phyloP scores from a whole-genome alignment of 2,888 invertebrate species.

The Drosophila affinis region DNA sequence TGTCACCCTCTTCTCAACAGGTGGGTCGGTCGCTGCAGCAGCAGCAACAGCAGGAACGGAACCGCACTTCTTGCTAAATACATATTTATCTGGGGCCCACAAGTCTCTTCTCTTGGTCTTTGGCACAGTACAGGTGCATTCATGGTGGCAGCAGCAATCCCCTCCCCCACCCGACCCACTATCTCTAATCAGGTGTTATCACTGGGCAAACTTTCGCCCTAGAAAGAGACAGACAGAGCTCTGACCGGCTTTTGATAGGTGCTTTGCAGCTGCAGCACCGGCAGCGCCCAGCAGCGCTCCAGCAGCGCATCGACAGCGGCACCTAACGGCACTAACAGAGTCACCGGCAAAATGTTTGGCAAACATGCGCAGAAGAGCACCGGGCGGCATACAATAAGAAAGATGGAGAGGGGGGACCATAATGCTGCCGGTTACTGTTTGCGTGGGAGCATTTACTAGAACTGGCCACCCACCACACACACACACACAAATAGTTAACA shows the following conservation, averaged over 20 bases:
- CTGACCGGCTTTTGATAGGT: constrained; percentile 23
- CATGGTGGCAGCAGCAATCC: constrained; percentile 5
- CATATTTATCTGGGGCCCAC: constrained; percentile 25
- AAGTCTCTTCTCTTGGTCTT: constrained; percentile 12
- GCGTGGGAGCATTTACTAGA: not conserved
- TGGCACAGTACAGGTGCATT: constrained; percentile 46
- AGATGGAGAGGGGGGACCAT: constrained; percentile 7
- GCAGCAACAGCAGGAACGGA: constrained; percentile 18
- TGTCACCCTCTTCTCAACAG: not conserved
- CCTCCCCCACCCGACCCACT: constrained; percentile 14
- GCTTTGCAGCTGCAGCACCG: constrained; percentile 22
- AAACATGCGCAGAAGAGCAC: constrained; percentile 43
- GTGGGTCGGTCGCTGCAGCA: not conserved
- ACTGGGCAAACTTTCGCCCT: constrained; percentile 35
- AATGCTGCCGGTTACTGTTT: constrained; percentile 6
- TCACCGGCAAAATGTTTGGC: constrained; percentile 8
- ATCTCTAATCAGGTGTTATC: constrained; percentile 59
- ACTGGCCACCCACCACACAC: not conserved
- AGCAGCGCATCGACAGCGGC: constrained; percentile 1
- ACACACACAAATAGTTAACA: not conserved
- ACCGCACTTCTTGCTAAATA: constrained; percentile 36
- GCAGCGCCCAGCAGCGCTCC: not conserved
- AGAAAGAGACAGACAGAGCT: constrained; percentile 7
- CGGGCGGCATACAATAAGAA: not conserved
- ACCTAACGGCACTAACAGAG: constrained; percentile 7